Percentiles rank a stretch among this genome's conserved stretches.
These are phyloP conservation scores for Ischnura elegans DNA, from an alignment of 2,888 invertebrate species.

Conservation along the genomic window DNA sequence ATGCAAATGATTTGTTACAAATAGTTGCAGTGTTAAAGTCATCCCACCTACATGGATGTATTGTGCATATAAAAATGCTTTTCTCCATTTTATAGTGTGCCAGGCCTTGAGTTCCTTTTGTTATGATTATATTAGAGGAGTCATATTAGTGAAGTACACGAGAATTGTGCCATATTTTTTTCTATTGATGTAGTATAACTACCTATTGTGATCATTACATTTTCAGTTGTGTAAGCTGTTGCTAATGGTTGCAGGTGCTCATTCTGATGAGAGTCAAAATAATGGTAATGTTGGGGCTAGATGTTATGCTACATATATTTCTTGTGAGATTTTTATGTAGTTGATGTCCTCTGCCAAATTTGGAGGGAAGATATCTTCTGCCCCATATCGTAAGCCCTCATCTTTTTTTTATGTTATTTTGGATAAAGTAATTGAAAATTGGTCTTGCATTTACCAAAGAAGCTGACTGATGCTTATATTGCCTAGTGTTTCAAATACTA, in stretches of 20 bases:
- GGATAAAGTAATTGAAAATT: conserved; percentile 39
- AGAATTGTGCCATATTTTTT: conserved; percentile 52
- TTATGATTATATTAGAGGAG: neutral
- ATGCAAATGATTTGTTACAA: neutral
- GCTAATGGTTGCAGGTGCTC: conserved; percentile 51
- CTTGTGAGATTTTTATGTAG: neutral
- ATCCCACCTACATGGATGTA: conserved; percentile 33
- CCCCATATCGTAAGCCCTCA: neutral
- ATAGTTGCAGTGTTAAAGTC: conserved; percentile 23
- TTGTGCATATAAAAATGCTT: neutral
- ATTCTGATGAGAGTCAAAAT: neutral
- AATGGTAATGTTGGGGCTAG: neutral
- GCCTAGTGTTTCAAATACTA: conserved; percentile 41
- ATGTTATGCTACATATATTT: neutral
- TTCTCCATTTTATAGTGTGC: neutral
- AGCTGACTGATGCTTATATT: conserved; percentile 55
- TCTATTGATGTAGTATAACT: conserved; percentile 42
- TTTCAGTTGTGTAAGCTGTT: conserved; percentile 53
- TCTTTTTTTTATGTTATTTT: neutral
- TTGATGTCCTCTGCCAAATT: neutral
- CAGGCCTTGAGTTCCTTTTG: conserved; percentile 4
- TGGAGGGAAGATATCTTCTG: neutral
- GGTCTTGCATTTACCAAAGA: conserved; percentile 66
- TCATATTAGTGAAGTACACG: neutral
- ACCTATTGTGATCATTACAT: conserved; percentile 41